Base-by-base conservation (phyloP, 2,113 vertebrate species). In the Rhinolophus sinicus region DNA sequence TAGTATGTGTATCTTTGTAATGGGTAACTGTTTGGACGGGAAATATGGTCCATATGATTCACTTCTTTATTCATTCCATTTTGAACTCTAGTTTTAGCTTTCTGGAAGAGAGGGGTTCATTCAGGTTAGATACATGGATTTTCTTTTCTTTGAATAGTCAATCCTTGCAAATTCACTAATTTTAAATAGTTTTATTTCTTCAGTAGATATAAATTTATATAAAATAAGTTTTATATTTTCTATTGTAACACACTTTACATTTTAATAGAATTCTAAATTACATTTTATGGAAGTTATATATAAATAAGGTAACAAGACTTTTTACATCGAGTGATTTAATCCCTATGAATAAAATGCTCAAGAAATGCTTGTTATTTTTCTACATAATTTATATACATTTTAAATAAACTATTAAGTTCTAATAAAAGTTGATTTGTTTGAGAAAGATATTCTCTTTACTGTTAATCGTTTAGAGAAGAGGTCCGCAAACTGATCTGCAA, bases 171-270 rank as follows among this genome's bases (percentile, higher is more conserved):
- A 87, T 93, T 85, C 30, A 70, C 24, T 81, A 77, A 87, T 90
- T 77, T 86, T 70, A 77, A 94, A 60, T 92, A 82, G 56, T 70
- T 93, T 88, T 95, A 64, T 24, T 93, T 77, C 35, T 24, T 64
- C 77, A 60, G 22, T 60, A 77, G 60, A 18, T 58, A 72, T 8
- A 88, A 56, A 72, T 94, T 73, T 85, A 58, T 26, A 47, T 77
- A 4, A 28, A n/a, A 13, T 54, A 64, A 52, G 8, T 54, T 90
- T 84, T 93, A 5, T 56, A 11, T 95, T 73, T 83, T 88, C 44
- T 93, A 8, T 1, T 92, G 69, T 44, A 56, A 30, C 75, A 44
- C 35, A 22, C 19, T 33, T 88, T 33, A 60, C 19, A 16, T 82
- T 94, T 93, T 86, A 89, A 64, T 24, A 60, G 73, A 95, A 47